phyloP scores from a whole-genome alignment of 2,888 invertebrate species.

The Limenitis arthemis region DNA sequence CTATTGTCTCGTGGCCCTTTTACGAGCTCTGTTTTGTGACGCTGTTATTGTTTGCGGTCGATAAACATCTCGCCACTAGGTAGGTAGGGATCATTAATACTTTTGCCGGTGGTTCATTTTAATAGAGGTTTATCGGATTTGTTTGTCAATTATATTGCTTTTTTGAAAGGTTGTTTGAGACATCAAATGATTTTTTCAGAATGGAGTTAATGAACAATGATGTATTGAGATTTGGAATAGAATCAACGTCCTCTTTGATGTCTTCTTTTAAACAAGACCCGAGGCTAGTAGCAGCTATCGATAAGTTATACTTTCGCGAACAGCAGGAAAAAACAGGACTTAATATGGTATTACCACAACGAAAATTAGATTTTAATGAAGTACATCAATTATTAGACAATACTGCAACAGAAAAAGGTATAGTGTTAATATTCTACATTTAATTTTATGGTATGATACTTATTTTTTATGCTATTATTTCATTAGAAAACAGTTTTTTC shows the following conservation, averaged over 20 bases:
- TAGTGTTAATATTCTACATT: background rate
- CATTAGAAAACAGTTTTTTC: too few relatives aligned
- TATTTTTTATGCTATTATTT: background rate
- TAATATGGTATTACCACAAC: constrained; percentile 41
- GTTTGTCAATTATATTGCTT: constrained; percentile 58
- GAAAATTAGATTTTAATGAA: constrained; percentile 52
- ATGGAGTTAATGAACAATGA: constrained; percentile 59
- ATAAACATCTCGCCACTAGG: constrained; percentile 70
- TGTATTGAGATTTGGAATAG: constrained; percentile 39
- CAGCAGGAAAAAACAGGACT: constrained; percentile 25
- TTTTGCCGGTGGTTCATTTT: constrained; percentile 57
- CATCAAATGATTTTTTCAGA: constrained; percentile 35
- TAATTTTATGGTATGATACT: background rate
- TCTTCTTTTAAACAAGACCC: constrained; percentile 49
- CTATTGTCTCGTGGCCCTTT: constrained; percentile 68
- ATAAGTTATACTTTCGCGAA: constrained; percentile 38
- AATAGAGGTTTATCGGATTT: constrained; percentile 51
- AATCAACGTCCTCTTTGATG: constrained; percentile 36
- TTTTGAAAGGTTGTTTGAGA: constrained; percentile 41
- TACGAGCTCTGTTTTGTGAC: constrained; percentile 67
- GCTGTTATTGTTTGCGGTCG: constrained; percentile 71
- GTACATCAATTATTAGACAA: constrained; percentile 44
- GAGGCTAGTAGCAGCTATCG: constrained; percentile 50
- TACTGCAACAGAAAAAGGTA: constrained; percentile 29
- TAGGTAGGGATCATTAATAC: constrained; percentile 68